Evolutionary conservation across 2,113 vertebrate genomes (phyloP), one percentile per base, ranked within the genome.

Genomic region (Larimichthys polyactis): DNA sequence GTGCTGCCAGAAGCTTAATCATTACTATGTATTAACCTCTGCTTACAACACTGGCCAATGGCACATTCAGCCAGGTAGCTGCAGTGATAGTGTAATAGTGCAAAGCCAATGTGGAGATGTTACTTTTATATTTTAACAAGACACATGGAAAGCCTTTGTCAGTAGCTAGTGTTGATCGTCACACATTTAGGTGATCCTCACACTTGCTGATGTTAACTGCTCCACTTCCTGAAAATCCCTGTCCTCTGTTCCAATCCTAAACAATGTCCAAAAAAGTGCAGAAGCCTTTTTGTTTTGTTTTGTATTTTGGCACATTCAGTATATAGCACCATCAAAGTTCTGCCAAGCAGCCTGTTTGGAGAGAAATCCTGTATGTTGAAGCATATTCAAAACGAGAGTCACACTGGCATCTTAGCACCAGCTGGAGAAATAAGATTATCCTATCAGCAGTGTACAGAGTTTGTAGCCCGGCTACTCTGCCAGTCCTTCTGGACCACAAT

Each of bases 351-450:
- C 72, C 73, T 80, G 68, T 85, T 77, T 79, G 76, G 70, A 86
- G 66, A 85, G 49, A 84, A 76, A 75, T 82, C 78, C 70, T 83
- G 36, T 64, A 70, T 63, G 54, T 82, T 66, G 62, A 66, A 75
- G 78, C 73, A 67, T 79, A 76, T 85, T 90, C 71, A 78, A 78
- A 40, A 83, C 24, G 29, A 84, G 71, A 84, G 79, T 79, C 81
- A 78, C 78, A 54, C 80, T 89, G 85, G 87, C 75, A 59, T 88
- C 44, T 86, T 78, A 85, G 87, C 85, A 84, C 75, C 85, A 90
- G 90, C 89, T 86, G 87, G 81, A 85, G 82, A 85, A 91, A 90
- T 60, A 73, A 74, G 90, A 91, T 92, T 89, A 92, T 80, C 84
- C 80, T 89, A 91, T 93, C 91, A 91, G 88, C 88, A 84, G 51